phyloP scores from a whole-genome alignment of 2,797 vertebrate species.

The Mormyrus hasselquistii region DNA sequence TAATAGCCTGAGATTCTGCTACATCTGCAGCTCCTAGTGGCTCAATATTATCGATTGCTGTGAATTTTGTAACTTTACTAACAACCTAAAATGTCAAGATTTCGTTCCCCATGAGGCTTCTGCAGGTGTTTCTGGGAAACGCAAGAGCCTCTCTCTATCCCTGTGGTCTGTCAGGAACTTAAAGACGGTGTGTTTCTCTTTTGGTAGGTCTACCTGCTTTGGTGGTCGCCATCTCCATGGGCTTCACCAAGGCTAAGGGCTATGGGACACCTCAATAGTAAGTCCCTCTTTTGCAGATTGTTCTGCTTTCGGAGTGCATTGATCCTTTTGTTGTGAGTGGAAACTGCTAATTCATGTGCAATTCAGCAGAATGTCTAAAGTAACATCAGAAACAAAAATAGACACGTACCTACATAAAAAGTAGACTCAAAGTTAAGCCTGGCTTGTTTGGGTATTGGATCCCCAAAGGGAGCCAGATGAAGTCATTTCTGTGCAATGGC shows the following conservation, averaged over 20 bases:
- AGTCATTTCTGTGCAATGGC: background rate
- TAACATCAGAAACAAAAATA: background rate
- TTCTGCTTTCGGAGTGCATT: background rate
- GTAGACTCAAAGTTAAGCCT: background rate
- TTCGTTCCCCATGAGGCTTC: background rate
- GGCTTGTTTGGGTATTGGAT: too few species aligned
- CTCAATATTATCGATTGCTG: background rate
- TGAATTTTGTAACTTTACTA: conserved; percentile 19
- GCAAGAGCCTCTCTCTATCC: background rate
- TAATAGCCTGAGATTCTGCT: background rate
- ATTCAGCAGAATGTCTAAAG: background rate
- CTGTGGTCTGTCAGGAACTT: background rate
- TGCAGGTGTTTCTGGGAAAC: background rate
- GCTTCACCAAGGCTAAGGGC: conserved; percentile 99
- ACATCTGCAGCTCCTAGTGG: background rate
- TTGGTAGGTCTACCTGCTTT: conserved; percentile 87
- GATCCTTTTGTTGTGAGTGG: background rate
- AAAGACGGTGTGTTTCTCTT: background rate
- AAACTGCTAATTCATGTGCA: background rate
- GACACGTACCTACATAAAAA: background rate
- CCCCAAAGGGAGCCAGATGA: background rate
- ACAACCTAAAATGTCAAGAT: background rate
- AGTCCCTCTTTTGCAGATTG: conserved; percentile 54
- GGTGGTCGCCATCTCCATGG: conserved; percentile 97
- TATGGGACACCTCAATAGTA: conserved; percentile 97